Base-by-base conservation (phyloP, 1,140 invertebrate species). In the Capitella teleta region DNA sequence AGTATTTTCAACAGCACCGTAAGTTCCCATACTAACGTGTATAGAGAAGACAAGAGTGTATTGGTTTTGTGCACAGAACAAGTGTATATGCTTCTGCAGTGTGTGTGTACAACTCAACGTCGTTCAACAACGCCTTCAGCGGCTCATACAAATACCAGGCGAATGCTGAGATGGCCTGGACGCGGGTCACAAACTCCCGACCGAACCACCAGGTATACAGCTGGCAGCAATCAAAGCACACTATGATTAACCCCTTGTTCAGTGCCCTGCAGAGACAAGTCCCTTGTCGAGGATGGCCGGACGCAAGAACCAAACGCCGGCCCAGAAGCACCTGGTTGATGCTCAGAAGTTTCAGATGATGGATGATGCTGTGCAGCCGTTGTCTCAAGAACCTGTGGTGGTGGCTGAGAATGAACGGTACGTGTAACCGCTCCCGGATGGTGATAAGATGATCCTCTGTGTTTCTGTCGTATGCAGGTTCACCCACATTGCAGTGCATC, bases 341-440 rank as follows among this genome's bases (percentile, higher is more conserved):
- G 83, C 82, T 36, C 79, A 81, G 16, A 78, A 80, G 47, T 93
- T 89, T 62, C 86, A 90, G 58, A 68, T 94, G 42, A 92, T 93
- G 88, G 84, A 91, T 63, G 75, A 79, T 49, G 81, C 88, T 2
- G 82, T 94, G 0, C 83, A 86, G 54, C 79, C 86, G 0, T 78
- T 78, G 3, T 80, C 78, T 0, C 66, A 77, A 1, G 64, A 76
- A 23, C 90, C 91, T 0, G 61, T 90, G 0, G 80, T 86, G 53
- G 77, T 80, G 14, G 72, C 79, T 0, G 78, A 80, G 12, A 73
- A 84, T 44, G 84, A 90, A 67, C 78, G 76, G 70, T 75, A 52
- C 49, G 51, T 24, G 16, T 16, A 6, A 40, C 37, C 25, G 38
- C 36, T 37, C 2, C 21, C 36, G 21, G 16, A 37, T 18, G 36